Percentiles rank a stretch among this genome's conserved stretches.
phyloP scores from a whole-genome alignment of 1,140 invertebrate species.

The Goniozus legneri region DNA sequence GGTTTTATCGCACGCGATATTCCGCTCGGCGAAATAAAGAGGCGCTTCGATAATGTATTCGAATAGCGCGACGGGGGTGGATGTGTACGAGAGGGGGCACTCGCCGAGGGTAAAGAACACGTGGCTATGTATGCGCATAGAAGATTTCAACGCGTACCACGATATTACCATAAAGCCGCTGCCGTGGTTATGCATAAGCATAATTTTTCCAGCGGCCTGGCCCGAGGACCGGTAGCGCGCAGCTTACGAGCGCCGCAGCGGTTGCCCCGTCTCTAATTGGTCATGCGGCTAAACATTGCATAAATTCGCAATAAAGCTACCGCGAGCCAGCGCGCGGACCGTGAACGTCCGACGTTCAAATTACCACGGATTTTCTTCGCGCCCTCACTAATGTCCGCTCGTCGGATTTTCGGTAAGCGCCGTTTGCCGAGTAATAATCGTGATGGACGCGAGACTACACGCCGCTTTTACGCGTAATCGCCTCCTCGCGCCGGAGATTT shows the following conservation, averaged over 20 bases:
- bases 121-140: slow-evolving; percentile 39
- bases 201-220: slow-evolving; percentile 44
- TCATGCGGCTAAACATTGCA: slow-evolving; percentile 46
- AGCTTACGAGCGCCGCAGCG: slow-evolving; percentile 29
- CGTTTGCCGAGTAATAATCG: slow-evolving; percentile 10
- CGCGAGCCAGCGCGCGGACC: slow-evolving; percentile 17
- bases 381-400: slow-evolving; percentile 21
- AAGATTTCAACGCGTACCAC: slow-evolving; percentile 48
- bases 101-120: slow-evolving; percentile 27
- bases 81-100: neutral
- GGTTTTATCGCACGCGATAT: slow-evolving; percentile 13
- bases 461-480: no score
- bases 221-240: slow-evolving; percentile 27
- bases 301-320: slow-evolving; percentile 51
- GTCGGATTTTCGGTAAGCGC: slow-evolving; percentile 17
- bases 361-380: slow-evolving; percentile 34
- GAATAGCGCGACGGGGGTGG: slow-evolving; percentile 27
- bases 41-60: slow-evolving; percentile 42
- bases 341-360: slow-evolving; percentile 29
- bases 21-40: slow-evolving; percentile 34
- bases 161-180: slow-evolving; percentile 50
- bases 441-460: no score
- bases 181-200: slow-evolving; percentile 47
- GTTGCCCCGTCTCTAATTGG: slow-evolving; percentile 45
- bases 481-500: no score